A percentile compares a stretch with the other conserved stretches of the same genome.
These are phyloP conservation scores for Penaeus japonicus DNA, from an alignment of 1,140 invertebrate species.

Conservation along the genomic window DNA sequence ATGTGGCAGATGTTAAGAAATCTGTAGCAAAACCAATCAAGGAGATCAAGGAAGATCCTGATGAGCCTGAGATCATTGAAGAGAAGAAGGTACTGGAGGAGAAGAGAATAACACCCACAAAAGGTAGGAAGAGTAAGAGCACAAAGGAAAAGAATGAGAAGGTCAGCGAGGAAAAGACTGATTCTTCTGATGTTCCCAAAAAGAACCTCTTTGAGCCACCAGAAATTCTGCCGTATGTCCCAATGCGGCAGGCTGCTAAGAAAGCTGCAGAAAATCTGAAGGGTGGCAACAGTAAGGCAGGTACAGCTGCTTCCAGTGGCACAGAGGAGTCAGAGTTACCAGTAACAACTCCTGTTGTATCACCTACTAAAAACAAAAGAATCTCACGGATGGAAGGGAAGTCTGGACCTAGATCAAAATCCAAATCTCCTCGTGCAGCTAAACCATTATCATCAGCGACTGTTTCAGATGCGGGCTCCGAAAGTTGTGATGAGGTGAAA, in stretches of 20 bases:
- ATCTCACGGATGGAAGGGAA: conserved; percentile 34
- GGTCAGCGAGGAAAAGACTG: conserved; percentile 60
- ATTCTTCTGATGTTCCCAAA: conserved; percentile 61
- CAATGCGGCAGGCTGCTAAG: conserved; percentile 87
- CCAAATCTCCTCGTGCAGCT: conserved; percentile 28
- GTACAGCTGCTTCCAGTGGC: neutral
- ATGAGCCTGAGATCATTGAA: neutral
- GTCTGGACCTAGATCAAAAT: conserved; percentile 20
- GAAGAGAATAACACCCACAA: conserved; percentile 59
- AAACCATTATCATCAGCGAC: conserved; percentile 22
- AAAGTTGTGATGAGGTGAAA: conserved; percentile 48
- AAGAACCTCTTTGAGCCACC: conserved; percentile 57
- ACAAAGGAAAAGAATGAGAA: conserved; percentile 66
- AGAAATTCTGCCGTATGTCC: conserved; percentile 83
- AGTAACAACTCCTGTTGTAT: conserved; percentile 4
- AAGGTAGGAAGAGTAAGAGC: conserved; percentile 72
- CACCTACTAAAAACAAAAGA: conserved; percentile 46
- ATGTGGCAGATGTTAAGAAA: conserved; percentile 42
- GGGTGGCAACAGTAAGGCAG: conserved; percentile 68
- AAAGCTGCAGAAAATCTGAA: conserved; percentile 90
- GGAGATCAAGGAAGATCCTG: conserved; percentile 17
- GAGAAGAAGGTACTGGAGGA: conserved; percentile 59
- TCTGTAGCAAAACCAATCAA: conserved; percentile 14
- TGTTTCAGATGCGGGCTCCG: conserved; percentile 40
- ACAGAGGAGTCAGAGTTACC: conserved; percentile 22